phyloP scores from a whole-genome alignment of 2,797 vertebrate species.

The Halcyon smyrnensis region DNA sequence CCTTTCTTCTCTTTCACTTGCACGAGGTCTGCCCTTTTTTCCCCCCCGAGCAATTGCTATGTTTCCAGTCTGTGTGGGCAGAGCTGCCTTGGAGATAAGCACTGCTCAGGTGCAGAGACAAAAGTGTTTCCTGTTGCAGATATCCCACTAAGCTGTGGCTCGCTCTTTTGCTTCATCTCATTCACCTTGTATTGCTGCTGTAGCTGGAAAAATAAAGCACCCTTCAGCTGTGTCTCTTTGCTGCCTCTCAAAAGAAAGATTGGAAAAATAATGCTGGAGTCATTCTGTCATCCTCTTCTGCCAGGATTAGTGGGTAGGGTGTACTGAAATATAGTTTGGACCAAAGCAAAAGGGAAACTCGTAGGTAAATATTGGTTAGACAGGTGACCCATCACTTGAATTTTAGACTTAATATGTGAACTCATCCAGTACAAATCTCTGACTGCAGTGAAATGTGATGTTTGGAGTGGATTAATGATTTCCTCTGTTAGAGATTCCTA shows the following conservation, averaged over 20 bases:
- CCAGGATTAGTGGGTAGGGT: rapidly evolving
- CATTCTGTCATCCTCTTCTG: background rate
- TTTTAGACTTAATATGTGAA: background rate
- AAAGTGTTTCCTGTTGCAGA: background rate
- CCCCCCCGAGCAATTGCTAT: background rate
- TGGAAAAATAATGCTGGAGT: background rate
- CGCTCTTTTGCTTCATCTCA: background rate
- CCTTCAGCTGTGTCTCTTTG: background rate
- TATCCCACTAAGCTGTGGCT: background rate
- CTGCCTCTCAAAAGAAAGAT: background rate
- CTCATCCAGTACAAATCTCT: background rate
- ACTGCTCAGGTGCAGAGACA: background rate
- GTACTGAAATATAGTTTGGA: background rate
- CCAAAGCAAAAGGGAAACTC: background rate
- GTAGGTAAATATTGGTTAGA: background rate
- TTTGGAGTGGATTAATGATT: background rate
- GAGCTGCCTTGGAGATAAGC: background rate
- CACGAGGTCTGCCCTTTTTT: background rate
- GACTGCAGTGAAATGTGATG: background rate
- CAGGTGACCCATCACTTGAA: background rate
- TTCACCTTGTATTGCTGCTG: background rate
- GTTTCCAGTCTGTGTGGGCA: background rate
- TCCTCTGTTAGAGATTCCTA: background rate
- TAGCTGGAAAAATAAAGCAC: background rate
- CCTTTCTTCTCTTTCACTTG: background rate